Evolutionary conservation across 2,888 invertebrate species (phyloP).

Genomic region (Alsophila aescularia): DNA sequence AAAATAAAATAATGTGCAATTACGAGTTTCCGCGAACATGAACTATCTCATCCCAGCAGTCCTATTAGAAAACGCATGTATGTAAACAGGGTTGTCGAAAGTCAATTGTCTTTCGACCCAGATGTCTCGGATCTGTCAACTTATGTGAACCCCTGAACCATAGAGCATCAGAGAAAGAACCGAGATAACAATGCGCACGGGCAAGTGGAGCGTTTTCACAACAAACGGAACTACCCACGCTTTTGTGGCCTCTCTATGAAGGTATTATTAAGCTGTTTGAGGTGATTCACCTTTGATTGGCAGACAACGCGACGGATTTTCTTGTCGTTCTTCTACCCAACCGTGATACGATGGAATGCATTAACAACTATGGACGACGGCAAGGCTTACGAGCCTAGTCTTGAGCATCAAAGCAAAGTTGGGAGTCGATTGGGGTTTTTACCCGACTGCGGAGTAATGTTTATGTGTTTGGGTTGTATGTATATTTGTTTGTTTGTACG

Average conservation of each 20-base stretch:
- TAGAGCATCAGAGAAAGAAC: constrained; percentile 28
- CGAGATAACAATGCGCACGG: constrained; percentile 22
- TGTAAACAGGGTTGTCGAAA: constrained; percentile 58
- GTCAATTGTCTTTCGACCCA: constrained; percentile 53
- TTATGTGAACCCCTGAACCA: constrained; percentile 65
- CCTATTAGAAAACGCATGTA: constrained; percentile 22
- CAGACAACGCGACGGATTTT: too few species aligned
- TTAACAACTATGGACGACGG: too few species aligned
- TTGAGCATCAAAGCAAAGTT: too few species aligned
- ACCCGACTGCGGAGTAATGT: too few species aligned
- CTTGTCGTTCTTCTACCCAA: too few species aligned
- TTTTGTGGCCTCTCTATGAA: constrained; percentile 1
- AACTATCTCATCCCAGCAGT: neutral
- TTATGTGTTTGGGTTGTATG: too few species aligned
- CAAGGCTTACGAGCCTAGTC: too few species aligned
- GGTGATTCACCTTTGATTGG: neutral
- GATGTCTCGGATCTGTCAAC: constrained; percentile 46
- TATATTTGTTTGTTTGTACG: too few species aligned
- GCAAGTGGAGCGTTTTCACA: constrained; percentile 38
- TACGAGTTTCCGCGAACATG: neutral
- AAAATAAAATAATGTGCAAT: too few species aligned
- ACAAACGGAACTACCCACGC: neutral
- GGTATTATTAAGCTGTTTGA: neutral
- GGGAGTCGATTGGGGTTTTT: too few species aligned
- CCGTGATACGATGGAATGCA: too few species aligned